These are phyloP conservation scores for Plusia festucae DNA, from an alignment of 2,888 invertebrate genomes.

Conservation along the genomic window DNA sequence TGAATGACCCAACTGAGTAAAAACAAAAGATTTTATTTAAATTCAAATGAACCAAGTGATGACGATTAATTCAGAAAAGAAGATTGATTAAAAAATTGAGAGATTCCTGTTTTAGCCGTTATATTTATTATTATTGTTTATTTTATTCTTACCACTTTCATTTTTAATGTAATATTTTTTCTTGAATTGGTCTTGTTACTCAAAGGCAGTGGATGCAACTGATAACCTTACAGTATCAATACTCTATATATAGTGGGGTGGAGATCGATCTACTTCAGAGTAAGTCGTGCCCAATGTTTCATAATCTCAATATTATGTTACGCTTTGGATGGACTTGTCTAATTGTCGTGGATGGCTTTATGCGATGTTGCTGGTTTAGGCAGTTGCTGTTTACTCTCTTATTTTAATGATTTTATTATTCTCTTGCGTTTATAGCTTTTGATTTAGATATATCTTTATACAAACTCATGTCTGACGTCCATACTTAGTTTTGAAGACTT, in stretches of 20 bases:
- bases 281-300: conserved; percentile 78
- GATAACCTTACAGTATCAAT: conserved; percentile 73
- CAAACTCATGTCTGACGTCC: too few species aligned
- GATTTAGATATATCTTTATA: too few species aligned
- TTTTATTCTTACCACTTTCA: conserved; percentile 79
- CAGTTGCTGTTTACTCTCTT: neutral
- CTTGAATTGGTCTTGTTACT: conserved; percentile 57
- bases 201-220: conserved; percentile 71
- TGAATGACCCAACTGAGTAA: neutral
- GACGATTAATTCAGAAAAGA: too few species aligned
- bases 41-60: too few species aligned
- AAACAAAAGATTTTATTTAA: too few species aligned
- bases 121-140: neutral
- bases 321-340: conserved; percentile 74
- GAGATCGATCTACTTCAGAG: conserved; percentile 80
- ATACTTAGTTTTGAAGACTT: too few species aligned
- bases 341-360: conserved; percentile 75
- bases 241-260: conserved; percentile 82
- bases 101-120: neutral
- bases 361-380: conserved; percentile 55
- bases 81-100: too few species aligned
- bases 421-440: too few species aligned
- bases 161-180: conserved; percentile 57
- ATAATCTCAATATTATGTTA: conserved; percentile 74
- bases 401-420: conserved; percentile 10